Evolutionary conservation across 1,140 invertebrate species (phyloP).

Genomic region (Subanguina moxae): DNA sequence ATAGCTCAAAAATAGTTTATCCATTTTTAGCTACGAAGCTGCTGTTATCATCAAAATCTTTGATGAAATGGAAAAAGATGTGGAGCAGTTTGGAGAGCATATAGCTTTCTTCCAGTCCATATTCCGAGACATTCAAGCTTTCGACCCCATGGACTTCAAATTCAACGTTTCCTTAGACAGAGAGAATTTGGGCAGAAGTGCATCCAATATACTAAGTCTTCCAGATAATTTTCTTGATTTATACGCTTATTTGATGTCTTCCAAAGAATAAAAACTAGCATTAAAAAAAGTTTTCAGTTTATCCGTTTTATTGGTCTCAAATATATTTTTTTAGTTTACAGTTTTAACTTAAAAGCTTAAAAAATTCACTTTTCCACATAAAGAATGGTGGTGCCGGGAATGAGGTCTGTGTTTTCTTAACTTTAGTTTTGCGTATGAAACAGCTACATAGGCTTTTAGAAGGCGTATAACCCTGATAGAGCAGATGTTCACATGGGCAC

Average conservation of each 20-base stretch:
- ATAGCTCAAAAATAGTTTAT: conserved; percentile 9
- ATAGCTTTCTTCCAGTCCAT: conserved; percentile 18
- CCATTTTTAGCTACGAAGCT: conserved; percentile 23
- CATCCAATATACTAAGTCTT: conserved; percentile 12
- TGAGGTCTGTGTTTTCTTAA: too few relatives aligned
- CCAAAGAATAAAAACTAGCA: too few relatives aligned
- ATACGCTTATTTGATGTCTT: neutral
- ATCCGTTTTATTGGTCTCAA: too few relatives aligned
- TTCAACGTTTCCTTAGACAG: conserved; percentile 2
- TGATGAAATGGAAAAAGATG: conserved; percentile 25
- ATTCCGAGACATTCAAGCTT: conserved; percentile 16
- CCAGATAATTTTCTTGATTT: conserved; percentile 13
- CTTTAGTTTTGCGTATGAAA: too few relatives aligned
- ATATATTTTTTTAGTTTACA: too few relatives aligned
- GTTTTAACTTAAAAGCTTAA: too few relatives aligned
- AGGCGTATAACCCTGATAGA: too few relatives aligned
- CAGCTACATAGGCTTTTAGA: too few relatives aligned
- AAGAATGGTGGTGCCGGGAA: too few relatives aligned
- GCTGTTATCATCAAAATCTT: conserved; percentile 27
- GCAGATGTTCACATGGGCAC: too few relatives aligned
- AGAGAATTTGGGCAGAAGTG: conserved; percentile 3
- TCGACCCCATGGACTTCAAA: conserved; percentile 17
- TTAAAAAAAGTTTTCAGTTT: too few relatives aligned
- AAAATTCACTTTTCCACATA: too few relatives aligned
- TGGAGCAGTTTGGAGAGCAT: conserved; percentile 8